Conservation (phyloP, 2,113 vertebrate species). For the Muntiacus reevesi region DNA sequence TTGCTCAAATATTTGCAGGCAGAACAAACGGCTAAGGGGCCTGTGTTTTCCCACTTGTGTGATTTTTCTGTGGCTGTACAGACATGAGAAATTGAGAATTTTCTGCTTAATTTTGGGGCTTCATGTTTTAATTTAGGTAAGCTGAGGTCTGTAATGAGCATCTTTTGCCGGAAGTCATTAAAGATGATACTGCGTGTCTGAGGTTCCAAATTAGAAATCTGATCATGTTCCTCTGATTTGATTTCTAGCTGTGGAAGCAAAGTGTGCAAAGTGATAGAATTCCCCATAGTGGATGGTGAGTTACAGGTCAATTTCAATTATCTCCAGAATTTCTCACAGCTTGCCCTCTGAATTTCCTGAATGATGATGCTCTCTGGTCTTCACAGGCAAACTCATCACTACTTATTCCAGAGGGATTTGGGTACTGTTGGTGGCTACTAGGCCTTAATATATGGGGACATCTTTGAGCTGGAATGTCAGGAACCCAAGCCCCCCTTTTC, state of each 20-base stretch:
- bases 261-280: conserved; percentile 44
- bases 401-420: conserved; percentile 19
- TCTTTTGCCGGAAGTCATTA: conserved; percentile 44
- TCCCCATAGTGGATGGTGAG: conserved; percentile 62
- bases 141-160: neutral
- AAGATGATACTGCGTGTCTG: neutral
- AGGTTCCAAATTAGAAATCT: conserved; percentile 46
- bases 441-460: neutral
- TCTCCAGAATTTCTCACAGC: conserved; percentile 46
- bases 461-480: neutral
- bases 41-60: neutral
- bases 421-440: neutral
- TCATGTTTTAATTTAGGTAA: conserved; percentile 53
- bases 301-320: conserved; percentile 65
- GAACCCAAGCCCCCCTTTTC: neutral
- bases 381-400: conserved; percentile 52
- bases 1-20: neutral
- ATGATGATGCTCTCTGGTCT: conserved; percentile 49
- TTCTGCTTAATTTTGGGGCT: conserved; percentile 44
- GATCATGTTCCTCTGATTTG: conserved; percentile 33
- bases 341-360: conserved; percentile 54
- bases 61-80: neutral
- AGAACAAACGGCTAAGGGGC: neutral
- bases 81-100: conserved; percentile 30
- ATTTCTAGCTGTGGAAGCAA: conserved; percentile 55